Evolutionary conservation across 2,888 invertebrate genomes (phyloP).

Genomic region (Drosophila trichaetosa): DNA sequence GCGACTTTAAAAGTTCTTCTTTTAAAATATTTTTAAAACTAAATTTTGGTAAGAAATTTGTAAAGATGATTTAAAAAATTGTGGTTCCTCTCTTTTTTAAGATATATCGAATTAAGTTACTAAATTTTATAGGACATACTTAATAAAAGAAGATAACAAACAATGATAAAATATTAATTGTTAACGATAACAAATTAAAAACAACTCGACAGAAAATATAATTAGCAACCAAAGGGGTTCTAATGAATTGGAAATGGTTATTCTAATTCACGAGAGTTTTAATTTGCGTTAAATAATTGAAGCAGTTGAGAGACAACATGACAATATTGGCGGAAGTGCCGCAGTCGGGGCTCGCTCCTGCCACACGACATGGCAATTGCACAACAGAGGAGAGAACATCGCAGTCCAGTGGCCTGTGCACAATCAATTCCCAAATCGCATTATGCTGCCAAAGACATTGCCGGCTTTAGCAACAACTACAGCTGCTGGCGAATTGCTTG

Average conservation of each 20-base stretch:
- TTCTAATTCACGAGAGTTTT: background rate
- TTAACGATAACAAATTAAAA: background rate
- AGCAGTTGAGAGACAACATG: background rate
- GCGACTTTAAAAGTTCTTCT: background rate
- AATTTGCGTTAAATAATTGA: background rate
- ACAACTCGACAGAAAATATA: accelerated
- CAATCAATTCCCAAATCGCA: constrained; percentile 81
- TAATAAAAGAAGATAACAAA: background rate
- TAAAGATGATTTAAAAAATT: too few species aligned
- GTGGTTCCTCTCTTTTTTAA: too few species aligned
- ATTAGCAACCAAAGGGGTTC: background rate
- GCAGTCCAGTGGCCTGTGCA: constrained; percentile 54
- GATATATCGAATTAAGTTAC: too few species aligned
- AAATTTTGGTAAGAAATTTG: background rate
- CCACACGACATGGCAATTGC: constrained; percentile 14
- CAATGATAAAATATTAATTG: background rate
- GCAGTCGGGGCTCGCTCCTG: background rate
- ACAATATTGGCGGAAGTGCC: background rate
- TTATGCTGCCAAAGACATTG: constrained; percentile 58
- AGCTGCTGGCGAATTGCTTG: constrained; percentile 73
- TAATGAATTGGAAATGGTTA: background rate
- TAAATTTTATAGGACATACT: too few species aligned
- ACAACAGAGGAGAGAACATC: background rate
- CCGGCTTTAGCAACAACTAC: constrained; percentile 26
- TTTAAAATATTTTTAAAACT: background rate